Evolutionary conservation across 35 echinoderm and acorn worm species (phyloP), one percentile per base, ranked within the genome.

Genomic region (Heliocidaris tuberculata): DNA sequence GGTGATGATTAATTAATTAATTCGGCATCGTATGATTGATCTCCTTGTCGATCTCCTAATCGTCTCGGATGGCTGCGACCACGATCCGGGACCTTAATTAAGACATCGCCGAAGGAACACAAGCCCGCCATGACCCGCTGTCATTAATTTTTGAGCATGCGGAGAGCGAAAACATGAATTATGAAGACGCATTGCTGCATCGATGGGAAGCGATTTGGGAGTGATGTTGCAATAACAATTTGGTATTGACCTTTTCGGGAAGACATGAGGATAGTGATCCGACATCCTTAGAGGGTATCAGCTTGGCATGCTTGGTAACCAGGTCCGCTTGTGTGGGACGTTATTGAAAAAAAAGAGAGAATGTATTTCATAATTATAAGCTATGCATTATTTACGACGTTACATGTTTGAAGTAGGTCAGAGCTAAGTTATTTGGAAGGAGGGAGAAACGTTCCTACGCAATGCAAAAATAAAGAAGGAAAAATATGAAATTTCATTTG

Each of bases 141-240:
- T 71, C 61, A 71, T 71, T 71, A 71, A 71, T 71, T 71, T 27
- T 71, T 71, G 17, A 71, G 61, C 24, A 71, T 71, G 61, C 61
- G 61, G 24, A 71, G 61, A 71, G 61, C 61, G 61, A 71, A 71
- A 71, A 71, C 61, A 71, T 71, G 61, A 71, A 71, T 71, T 71
- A 71, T 71, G 61, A 71, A 71, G 61, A 71, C 61, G 61, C 61
- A 71, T 71, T 71, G 24, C 17, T n/a, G 17, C 61, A 6, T 71
- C 61, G 6, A 71, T 2, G 15, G 61, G 61, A 71, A 71, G 19
- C 61, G 61, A 71, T 71, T 71, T n/a, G 61, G 12, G 61, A 71
- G 61, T 71, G 61, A 71, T 71, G 61, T 71, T 24, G 61, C 61
- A 71, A 71, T 71, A 71, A 71, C 61, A 71, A 71, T 71, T 71